These are phyloP conservation scores for Lycocerus yunnanus DNA, from an alignment of 2,888 invertebrate genomes.

Conservation along the genomic window DNA sequence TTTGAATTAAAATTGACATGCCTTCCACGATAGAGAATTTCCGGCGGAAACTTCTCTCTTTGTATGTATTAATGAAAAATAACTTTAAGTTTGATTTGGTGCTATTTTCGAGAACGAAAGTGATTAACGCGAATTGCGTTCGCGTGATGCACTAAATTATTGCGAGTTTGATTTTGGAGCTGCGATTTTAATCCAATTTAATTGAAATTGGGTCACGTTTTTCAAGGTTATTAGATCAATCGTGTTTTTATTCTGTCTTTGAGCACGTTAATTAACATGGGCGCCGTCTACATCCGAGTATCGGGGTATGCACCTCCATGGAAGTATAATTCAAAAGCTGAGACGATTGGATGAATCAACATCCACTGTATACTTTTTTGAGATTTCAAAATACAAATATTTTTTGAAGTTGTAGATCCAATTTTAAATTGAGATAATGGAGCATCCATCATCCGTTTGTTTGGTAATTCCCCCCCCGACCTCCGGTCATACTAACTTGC, in stretches of 20 bases:
- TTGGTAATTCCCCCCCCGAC: no score
- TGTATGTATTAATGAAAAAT: constrained; percentile 14
- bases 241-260: neutral
- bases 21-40: constrained; percentile 5
- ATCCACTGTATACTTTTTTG: no score
- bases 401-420: no score
- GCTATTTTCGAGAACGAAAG: constrained; percentile 33
- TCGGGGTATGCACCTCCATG: no score
- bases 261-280: no score
- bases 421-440: no score
- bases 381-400: no score
- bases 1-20: neutral
- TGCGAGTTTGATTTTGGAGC: constrained; percentile 37
- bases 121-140: constrained; percentile 33
- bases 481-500: no score
- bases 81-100: constrained; percentile 5
- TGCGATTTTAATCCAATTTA: constrained; percentile 35
- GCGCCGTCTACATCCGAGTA: no score
- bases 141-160: constrained; percentile 36
- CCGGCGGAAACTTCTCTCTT: constrained; percentile 26
- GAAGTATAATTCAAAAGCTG: no score
- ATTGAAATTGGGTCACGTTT: constrained; percentile 38
- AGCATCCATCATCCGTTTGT: no score
- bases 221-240: constrained; percentile 37
- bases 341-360: no score